Base-by-base conservation (phyloP, 2,797 vertebrate species). In the Anguilla megastoma region DNA sequence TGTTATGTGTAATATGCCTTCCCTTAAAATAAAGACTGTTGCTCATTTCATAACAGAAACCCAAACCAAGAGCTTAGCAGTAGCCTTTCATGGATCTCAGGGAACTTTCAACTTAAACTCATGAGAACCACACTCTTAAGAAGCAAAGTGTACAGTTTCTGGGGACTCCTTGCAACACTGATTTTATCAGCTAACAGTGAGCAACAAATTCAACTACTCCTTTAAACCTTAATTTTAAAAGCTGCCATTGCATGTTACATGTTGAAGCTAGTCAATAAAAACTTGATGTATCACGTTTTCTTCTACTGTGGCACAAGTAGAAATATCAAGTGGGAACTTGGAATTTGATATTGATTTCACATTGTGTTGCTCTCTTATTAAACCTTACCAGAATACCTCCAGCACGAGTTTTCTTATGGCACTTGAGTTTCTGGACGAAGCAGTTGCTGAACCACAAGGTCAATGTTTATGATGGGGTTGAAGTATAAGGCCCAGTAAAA, bases 401-500 rank as follows among this genome's bases (percentile, higher is more conserved):
- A 58, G 33, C 50, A 50, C 8, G 6, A 52, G 33, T 86, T 30
- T n/a, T 74, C 60, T 94, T 88, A 95, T 83, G 88, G 96, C 1
- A 95, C 96, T 90, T 97, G 96, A 1, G 97, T 98, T 90, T 98
- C 97, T n/a, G 97, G 95, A 63, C 95, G 96, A 79, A 97, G 94
- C 0, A 98, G 92, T 90, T 98, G 97, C 93, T 97, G 97, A 88
- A 98, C 97, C 87, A 99, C 96, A 48, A 97, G 94, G 93, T 99
- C 97, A 79, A 99, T 98, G 89, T 99, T 98, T 91, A 98, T 97
- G 84, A 99, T 95, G 85, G 98, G 98, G 90, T 96, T 97, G 94
- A 98, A 97, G 93, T 98, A 99, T 88, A 99, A 95, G 45, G 96
- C 97, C 98, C 97, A 98, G 94, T 99, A 99, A 95, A 99, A 99